Conservation (phyloP, 2,113 vertebrate genomes). For the Genyomyrus donnyi region DNA sequence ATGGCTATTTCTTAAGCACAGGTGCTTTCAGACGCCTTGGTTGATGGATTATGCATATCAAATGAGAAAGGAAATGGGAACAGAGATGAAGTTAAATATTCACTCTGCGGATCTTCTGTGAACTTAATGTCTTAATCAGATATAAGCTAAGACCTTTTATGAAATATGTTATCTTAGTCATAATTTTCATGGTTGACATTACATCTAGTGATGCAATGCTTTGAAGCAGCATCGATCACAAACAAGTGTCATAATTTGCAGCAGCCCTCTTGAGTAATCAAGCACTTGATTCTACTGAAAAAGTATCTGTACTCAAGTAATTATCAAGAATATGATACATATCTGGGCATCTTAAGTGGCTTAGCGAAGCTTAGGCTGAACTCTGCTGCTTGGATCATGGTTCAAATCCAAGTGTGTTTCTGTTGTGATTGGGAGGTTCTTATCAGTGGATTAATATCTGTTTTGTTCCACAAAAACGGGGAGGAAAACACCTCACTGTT, state of each 20-base stretch:
- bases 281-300: neutral
- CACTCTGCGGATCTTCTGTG: conserved; percentile 30
- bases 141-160: conserved; percentile 58
- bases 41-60: neutral
- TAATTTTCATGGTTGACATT: conserved; percentile 57
- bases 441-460: neutral
- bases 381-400: neutral
- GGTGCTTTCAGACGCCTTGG: neutral
- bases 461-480: neutral
- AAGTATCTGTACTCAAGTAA: neutral
- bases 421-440: neutral
- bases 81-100: conserved; percentile 44
- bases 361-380: neutral
- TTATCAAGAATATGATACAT: neutral
- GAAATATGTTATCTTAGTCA: conserved; percentile 58
- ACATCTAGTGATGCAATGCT: conserved; percentile 49
- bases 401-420: neutral
- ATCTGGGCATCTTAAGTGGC: neutral
- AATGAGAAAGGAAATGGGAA: neutral
- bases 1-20: neutral
- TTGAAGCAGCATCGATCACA: conserved; percentile 53
- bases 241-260: conserved; percentile 39
- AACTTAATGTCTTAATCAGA: conserved; percentile 48
- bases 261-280: neutral
- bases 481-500: neutral